Evolutionary conservation across 1,140 invertebrate genomes (phyloP), one percentile per base, ranked within the genome.

Genomic region (Drosophila ohnishii): DNA sequence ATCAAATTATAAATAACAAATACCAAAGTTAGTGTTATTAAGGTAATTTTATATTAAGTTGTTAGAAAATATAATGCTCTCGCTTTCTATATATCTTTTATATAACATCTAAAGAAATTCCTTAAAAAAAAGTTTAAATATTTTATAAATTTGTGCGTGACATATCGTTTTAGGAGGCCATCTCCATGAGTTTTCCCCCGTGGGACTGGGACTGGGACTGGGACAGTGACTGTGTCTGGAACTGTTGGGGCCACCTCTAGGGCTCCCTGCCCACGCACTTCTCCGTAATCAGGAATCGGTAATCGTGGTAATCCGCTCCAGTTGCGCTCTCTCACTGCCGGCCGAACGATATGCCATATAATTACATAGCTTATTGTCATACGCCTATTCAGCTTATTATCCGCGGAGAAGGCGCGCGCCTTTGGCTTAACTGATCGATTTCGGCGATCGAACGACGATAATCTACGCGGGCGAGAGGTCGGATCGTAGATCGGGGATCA

Each of bases 311-410:
- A 86, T 86, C 84, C 73, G 78, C 73, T 77, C 73, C 73, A 81
- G 62, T 77, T 86, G 56, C 71, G 74, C 59, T 69, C 75, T 78
- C 65, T 75, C 65, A 50, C 75, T 80, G 61, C 59, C 70, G 44
- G 11, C 32, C 51, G 48, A 47, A 40, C 74, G 80, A 84, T 84
- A 85, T 80, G 77, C 77, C 82, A 79, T 87, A 88, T 88, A 88
- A 88, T 88, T 88, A 88, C 85, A 88, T 78, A 76, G 83, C 84
- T 84, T 88, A 88, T 88, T 88, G 84, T 88, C 84, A 80, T 88
- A 88, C 84, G 84, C 84, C 84, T 88, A 88, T 88, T 84, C 84
- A 82, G 79, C 83, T 86, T 86, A 86, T 86, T 86, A 86, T 67
- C 83, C 84, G 60, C 75, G 61, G 51, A 65, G 78, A 84, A 80